Evolutionary conservation across 2,888 invertebrate species (phyloP), one percentile per base, ranked within the genome.

Genomic region (Strigamia maritima): DNA sequence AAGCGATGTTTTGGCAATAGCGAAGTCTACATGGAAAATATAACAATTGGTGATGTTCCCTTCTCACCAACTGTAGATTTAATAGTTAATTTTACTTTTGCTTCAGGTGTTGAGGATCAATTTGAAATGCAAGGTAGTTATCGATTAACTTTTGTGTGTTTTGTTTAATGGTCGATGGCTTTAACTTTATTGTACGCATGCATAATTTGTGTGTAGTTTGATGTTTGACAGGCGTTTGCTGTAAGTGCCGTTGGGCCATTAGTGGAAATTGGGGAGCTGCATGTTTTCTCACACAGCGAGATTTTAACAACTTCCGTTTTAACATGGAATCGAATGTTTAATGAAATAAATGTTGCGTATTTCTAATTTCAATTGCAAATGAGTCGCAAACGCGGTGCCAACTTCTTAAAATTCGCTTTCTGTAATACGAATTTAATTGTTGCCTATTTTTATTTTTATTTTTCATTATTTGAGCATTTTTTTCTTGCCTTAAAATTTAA

Each of bases 401-500:
- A 60, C 60, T 22, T 19, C 60, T 60, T 60, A 60, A 60, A 2
- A 60, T 60, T 60, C 60, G 8, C 60, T 16, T 22, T 24, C 24
- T 16, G 60, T 60, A 60, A 60, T 60, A 19, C 24, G 60, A 60
- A 60, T 19, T 60, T 60, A 60, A 60, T 60, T 60, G 60, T n/a
- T n/a, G n/a, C n/a, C n/a, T n/a, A n/a, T n/a, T n/a, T n/a, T n/a
- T n/a, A n/a, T n/a, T n/a, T n/a, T n/a, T n/a, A n/a, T n/a, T n/a
- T n/a, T n/a, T n/a, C n/a, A n/a, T n/a, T n/a, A n/a, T n/a, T n/a
- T n/a, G n/a, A n/a, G n/a, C n/a, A n/a, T 24, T 6, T 60, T 6
- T 60, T 16, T 49, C 60, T 60, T 19, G 16, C 19, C 19, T 60
- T 19, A 19, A 16, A 60, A 22, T 60, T 19, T n/a, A 60, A 60